Evolutionary conservation across 2,797 vertebrate genomes (phyloP), one percentile per base, ranked within the genome.

Genomic region (Periophthalmus magnuspinnatus): DNA sequence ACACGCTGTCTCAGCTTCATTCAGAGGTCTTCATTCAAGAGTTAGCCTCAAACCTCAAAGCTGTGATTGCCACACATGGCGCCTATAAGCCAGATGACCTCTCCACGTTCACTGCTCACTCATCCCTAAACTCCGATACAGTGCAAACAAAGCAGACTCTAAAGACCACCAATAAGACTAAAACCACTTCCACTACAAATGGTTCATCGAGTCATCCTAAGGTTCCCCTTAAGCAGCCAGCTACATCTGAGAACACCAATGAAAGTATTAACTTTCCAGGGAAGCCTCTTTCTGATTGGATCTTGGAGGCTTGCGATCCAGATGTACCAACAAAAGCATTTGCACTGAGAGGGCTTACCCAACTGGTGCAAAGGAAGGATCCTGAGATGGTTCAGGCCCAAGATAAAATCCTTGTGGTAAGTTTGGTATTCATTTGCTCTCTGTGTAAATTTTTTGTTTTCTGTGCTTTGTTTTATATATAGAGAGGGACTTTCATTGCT

Each of bases 1-100:
- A 96, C 72, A 91, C 83, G 5, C 84, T 98, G 14, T 94, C 94
- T 45, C 76, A 57, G 69, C 77, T 76, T 54, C 95, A 99, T 77
- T 91, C 95, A 0, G 97, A 97, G 0, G 84, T 86, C 0, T 69
- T 93, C 58, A 90, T 97, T 79, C 96, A 94, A 83, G 95, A 97
- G 77, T 91, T 98, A 21, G 96, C 97, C 0, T 70, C 77, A 0
- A 95, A 95, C 86, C 92, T 99, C 68, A 86, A 93, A 79, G 86
- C 94, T 0, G 85, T 95, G 79, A 95, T 98, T 60, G 93, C 93
- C 65, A 98, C 97, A n/a, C 95, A 90, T 0, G 94, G 96, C 0
- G 95, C 95, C 32, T 95, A 92, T 74, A 70, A 67, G 33, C 84
- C 94, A 38, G 55, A 87, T 0, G 58, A 94, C 0, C 76, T 91